These are phyloP conservation scores for Torymus aiolomorphi DNA, from an alignment of 2,888 invertebrate genomes.

Conservation along the genomic window DNA sequence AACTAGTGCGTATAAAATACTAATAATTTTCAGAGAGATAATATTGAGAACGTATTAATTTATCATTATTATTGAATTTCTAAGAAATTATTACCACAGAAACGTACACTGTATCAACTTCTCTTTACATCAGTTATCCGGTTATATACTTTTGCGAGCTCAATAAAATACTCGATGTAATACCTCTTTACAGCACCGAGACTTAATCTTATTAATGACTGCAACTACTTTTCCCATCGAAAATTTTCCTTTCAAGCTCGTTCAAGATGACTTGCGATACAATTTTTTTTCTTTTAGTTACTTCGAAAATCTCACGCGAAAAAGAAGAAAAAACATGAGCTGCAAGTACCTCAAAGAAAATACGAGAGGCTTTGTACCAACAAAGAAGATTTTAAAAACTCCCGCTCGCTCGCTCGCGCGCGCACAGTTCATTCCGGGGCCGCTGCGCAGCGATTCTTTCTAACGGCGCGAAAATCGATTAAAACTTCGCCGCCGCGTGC, in stretches of 20 bases:
- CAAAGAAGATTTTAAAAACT: slow-evolving; percentile 35
- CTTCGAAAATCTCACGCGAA: slow-evolving; percentile 8
- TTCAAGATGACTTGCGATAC: too few species aligned
- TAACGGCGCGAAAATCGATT: slow-evolving; percentile 41
- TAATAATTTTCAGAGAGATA: too few species aligned
- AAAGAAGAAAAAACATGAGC: not conserved
- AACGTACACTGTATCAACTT: too few species aligned
- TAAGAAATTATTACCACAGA: too few species aligned
- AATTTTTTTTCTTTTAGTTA: not conserved
- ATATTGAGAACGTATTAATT: too few species aligned
- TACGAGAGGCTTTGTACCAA: slow-evolving; percentile 17
- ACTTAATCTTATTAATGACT: not conserved
- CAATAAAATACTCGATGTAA: too few species aligned
- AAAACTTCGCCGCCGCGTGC: slow-evolving; percentile 26
- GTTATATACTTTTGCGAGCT: too few species aligned
- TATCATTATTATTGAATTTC: too few species aligned
- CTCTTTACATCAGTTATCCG: too few species aligned
- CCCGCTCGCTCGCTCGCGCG: not conserved
- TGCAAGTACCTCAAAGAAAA: not conserved
- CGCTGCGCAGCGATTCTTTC: slow-evolving; percentile 1
- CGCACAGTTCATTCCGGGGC: not conserved
- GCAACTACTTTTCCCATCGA: not conserved
- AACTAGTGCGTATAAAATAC: too few species aligned
- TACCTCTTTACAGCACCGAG: not conserved
- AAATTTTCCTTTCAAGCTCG: not conserved